These are phyloP conservation scores for Cariama cristata DNA, from an alignment of 2,113 vertebrate species.

Conservation along the genomic window DNA sequence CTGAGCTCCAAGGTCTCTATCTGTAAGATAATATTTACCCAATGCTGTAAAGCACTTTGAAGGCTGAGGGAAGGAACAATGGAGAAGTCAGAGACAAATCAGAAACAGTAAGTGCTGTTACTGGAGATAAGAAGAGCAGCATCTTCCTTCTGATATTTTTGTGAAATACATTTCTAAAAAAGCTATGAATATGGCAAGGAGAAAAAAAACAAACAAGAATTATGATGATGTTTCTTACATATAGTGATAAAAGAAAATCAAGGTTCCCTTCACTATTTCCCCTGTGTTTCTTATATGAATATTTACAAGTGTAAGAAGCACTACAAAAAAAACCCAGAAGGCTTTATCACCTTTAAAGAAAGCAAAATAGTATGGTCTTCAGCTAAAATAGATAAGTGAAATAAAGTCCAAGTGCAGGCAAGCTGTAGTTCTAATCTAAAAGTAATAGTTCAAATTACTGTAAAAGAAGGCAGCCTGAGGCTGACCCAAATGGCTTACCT, in stretches of 20 bases:
- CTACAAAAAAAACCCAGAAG: not conserved
- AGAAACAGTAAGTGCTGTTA: not conserved
- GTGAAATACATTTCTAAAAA: not conserved
- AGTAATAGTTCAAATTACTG: not conserved
- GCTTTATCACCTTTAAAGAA: not conserved
- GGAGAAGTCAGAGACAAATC: not conserved
- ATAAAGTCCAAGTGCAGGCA: not conserved
- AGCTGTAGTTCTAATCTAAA: not conserved
- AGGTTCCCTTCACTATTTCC: not conserved
- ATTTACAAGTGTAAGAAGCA: not conserved
- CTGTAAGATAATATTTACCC: not conserved
- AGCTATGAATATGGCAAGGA: not conserved
- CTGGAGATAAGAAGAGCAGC: not conserved
- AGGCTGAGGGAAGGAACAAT: not conserved
- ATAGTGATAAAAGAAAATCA: not conserved
- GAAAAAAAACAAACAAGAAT: not conserved
- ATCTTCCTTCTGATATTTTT: not conserved
- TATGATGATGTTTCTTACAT: not conserved
- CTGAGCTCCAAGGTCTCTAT: not conserved
- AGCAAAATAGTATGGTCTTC: not conserved
- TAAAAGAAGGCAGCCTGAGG: not conserved
- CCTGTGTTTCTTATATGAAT: not conserved
- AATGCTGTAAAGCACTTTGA: not conserved
- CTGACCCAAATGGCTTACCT: not conserved
- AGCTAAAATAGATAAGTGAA: not conserved